Evolutionary conservation across 64 coral and sea anemone genomes (phyloP).

Genomic region (Montipora capricornis): DNA sequence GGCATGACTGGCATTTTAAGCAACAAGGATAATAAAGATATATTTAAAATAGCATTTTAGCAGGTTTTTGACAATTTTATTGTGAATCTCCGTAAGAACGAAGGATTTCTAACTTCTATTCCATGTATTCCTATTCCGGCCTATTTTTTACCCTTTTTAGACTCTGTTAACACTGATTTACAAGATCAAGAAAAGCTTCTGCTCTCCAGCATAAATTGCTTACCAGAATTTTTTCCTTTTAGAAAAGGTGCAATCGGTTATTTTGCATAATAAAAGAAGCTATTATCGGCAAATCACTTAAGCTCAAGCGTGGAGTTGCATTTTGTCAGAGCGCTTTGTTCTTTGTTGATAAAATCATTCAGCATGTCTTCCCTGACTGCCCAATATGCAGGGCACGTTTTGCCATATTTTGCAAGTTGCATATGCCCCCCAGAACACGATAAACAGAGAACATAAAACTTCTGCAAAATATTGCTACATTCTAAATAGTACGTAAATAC

Average conservation of each 20-base stretch:
- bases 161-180: too few relatives aligned
- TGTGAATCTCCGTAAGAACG: too few relatives aligned
- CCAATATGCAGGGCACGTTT: constrained; percentile 63
- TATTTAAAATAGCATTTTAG: too few relatives aligned
- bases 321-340: background rate
- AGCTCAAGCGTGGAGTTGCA: background rate
- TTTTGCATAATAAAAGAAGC: background rate
- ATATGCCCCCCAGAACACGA: constrained; percentile 44
- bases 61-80: too few relatives aligned
- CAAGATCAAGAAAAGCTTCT: too few relatives aligned
- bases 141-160: too few relatives aligned
- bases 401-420: constrained; percentile 43
- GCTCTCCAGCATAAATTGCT: too few relatives aligned
- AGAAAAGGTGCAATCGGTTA: background rate
- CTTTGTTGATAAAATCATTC: constrained; percentile 29
- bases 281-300: background rate
- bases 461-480: constrained; percentile 60
- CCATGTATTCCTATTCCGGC: too few relatives aligned
- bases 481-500: constrained; percentile 70
- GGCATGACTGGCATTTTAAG: too few relatives aligned
- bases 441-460: constrained; percentile 57
- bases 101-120: too few relatives aligned
- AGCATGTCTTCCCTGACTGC: constrained; percentile 58
- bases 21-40: too few relatives aligned
- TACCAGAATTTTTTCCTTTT: too few relatives aligned